Conservation (phyloP, 2,797 vertebrate genomes). For the Hippopotamyrus pictus region DNA sequence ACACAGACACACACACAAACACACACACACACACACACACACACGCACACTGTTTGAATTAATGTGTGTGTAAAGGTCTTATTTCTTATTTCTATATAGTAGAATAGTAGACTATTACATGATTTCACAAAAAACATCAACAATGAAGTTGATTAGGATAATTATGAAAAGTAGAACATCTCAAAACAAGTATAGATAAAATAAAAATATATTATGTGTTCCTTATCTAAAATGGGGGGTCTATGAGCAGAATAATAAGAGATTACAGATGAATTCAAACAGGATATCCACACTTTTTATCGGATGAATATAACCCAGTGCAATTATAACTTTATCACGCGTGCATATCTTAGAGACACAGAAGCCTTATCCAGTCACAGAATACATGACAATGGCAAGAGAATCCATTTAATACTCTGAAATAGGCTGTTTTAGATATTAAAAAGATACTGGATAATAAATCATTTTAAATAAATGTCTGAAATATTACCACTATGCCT, state of each 20-base stretch:
- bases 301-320: constrained; percentile 46
- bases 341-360: constrained; percentile 5
- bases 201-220: constrained; percentile 56
- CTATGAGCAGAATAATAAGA: constrained; percentile 53
- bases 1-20: neutral
- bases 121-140: neutral
- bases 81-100: neutral
- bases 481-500: constrained; percentile 16
- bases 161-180: constrained; percentile 27
- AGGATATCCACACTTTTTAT: constrained; percentile 52
- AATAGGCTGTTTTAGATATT: constrained; percentile 16
- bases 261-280: constrained; percentile 41
- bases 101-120: neutral
- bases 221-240: constrained; percentile 63
- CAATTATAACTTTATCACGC: constrained; percentile 41
- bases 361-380: constrained; percentile 3
- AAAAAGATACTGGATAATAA: constrained; percentile 21
- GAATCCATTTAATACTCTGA: constrained; percentile 13
- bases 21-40: neutral
- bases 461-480: constrained; percentile 20
- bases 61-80: neutral
- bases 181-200: constrained; percentile 53
- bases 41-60: neutral
- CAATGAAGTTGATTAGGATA: neutral
- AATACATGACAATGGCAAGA: constrained; percentile 16